A percentile compares a stretch with the other conserved stretches of the same genome.
phyloP scores from a whole-genome alignment of 2,888 invertebrate species.

The Drosophila subsilvestris region DNA sequence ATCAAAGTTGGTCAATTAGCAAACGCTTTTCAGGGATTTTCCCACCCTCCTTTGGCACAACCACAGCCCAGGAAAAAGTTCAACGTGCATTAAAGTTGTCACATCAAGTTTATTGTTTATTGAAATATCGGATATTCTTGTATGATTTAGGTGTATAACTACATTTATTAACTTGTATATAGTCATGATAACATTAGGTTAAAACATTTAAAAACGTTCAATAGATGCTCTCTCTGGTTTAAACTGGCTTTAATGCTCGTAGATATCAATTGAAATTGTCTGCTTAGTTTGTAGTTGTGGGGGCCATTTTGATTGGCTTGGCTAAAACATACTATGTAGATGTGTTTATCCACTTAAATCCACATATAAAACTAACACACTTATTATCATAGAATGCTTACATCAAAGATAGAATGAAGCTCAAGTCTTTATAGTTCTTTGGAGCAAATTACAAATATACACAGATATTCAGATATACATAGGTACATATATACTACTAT shows the following conservation, averaged over 20 bases:
- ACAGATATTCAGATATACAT: constrained; percentile 37
- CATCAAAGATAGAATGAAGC: constrained; percentile 73
- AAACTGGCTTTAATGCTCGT: background rate
- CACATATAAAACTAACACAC: constrained; percentile 62
- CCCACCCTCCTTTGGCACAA: too few relatives aligned
- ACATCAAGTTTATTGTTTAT: constrained; percentile 70
- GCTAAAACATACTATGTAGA: constrained; percentile 36
- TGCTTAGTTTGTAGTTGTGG: constrained; percentile 19
- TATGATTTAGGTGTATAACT: constrained; percentile 40
- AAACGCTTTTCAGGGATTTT: background rate
- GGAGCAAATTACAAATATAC: constrained; percentile 63
- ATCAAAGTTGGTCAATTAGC: background rate
- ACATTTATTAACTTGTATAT: constrained; percentile 36
- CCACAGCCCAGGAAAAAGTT: background rate
- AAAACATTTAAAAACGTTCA: constrained; percentile 73
- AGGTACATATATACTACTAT: constrained; percentile 29
- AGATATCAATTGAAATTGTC: constrained; percentile 38
- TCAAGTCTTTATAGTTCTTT: constrained; percentile 77
- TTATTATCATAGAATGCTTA: constrained; percentile 72
- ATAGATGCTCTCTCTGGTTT: constrained; percentile 26
- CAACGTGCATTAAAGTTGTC: constrained; percentile 41
- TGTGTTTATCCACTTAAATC: constrained; percentile 22
- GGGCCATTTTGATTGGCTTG: constrained; percentile 19
- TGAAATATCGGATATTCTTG: constrained; percentile 60
- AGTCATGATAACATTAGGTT: constrained; percentile 60